These are phyloP conservation scores for Zaprionus nigranus DNA, from an alignment of 1,140 invertebrate species.

Conservation along the genomic window DNA sequence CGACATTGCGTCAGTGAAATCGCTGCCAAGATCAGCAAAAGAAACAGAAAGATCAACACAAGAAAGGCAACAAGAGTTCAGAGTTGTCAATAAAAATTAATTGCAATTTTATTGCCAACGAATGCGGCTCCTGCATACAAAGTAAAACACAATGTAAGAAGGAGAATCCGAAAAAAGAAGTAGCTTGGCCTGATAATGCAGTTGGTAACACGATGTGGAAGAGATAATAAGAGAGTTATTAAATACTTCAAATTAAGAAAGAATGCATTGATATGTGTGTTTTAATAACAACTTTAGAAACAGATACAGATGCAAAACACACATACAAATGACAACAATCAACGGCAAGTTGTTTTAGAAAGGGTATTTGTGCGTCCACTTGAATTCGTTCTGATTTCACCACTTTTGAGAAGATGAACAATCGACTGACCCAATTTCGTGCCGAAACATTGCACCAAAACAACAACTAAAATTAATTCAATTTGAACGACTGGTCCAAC, in stretches of 20 bases:
- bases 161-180: conserved; percentile 8
- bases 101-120: conserved; percentile 75
- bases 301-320: neutral
- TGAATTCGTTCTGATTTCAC: neutral
- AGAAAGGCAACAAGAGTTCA: conserved; percentile 67
- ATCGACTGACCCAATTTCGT: conserved; percentile 60
- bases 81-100: conserved; percentile 82
- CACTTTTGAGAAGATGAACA: conserved; percentile 29
- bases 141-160: conserved; percentile 36
- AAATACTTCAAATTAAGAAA: neutral
- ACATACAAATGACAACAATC: too few relatives aligned
- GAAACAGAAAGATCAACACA: conserved; percentile 6
- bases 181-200: conserved; percentile 12
- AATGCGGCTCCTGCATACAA: conserved; percentile 72
- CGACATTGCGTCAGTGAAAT: conserved; percentile 55
- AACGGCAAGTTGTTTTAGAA: neutral
- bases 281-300: too few relatives aligned
- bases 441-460: conserved; percentile 37
- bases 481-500: conserved; percentile 41
- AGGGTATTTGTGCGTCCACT: neutral
- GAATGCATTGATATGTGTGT: neutral
- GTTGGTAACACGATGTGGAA: conserved; percentile 21
- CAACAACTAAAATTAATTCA: conserved; percentile 63
- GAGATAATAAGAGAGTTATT: neutral
- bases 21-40: conserved; percentile 50